Conservation (phyloP, 2,113 vertebrate genomes). For the Bos indicus region DNA sequence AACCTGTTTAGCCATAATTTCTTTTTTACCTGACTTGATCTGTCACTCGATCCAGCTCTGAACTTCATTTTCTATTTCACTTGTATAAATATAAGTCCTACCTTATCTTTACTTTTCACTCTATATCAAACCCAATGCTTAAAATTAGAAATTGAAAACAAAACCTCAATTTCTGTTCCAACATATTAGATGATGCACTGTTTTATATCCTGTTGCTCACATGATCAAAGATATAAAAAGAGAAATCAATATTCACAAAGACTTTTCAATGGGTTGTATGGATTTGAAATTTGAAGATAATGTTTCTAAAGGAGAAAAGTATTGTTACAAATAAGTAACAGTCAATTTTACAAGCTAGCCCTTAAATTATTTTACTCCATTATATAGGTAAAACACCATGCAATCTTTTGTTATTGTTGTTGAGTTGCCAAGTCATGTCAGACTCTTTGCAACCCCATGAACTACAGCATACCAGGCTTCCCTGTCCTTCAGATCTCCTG, state of each 20-base stretch:
- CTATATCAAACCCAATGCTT: neutral
- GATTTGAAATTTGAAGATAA: neutral
- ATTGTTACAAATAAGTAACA: neutral
- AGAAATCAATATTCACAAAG: neutral
- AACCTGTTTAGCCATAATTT: neutral
- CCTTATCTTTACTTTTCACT: neutral
- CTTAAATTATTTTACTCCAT: neutral
- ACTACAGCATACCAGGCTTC: neutral
- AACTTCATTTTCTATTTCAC: conserved; percentile 34
- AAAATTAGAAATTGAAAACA: neutral
- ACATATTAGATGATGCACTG: neutral
- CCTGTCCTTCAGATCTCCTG: neutral
- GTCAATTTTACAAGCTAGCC: neutral
- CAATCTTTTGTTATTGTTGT: neutral
- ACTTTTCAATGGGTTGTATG: neutral
- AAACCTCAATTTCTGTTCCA: neutral
- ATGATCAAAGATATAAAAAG: neutral
- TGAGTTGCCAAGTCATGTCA: neutral
- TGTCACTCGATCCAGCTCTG: neutral
- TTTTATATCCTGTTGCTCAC: neutral
- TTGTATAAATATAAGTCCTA: neutral
- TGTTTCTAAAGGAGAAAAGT: neutral
- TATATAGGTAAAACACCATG: neutral
- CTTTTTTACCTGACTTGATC: neutral
- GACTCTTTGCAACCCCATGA: neutral